phyloP scores from a whole-genome alignment of 1,140 invertebrate species.

The Frieseomelitta varia region DNA sequence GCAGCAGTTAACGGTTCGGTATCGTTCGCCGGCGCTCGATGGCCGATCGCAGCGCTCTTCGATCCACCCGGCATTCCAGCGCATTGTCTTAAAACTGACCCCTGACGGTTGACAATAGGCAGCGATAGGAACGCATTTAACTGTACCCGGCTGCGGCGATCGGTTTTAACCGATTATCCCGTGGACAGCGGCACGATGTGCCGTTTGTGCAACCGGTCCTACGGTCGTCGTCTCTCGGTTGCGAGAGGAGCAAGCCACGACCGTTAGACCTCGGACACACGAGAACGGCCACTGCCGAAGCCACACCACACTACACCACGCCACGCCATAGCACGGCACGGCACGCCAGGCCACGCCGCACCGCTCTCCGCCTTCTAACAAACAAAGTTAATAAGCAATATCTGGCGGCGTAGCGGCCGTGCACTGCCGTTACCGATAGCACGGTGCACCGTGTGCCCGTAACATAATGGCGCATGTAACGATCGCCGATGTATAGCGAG shows the following conservation, averaged over 20 bases:
- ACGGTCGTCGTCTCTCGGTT: conserved; percentile 51
- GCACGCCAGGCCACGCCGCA: not conserved
- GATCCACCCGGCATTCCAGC: not conserved
- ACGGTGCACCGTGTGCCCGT: conserved; percentile 43
- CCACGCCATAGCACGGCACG: not conserved
- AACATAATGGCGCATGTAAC: conserved; percentile 75
- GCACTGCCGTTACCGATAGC: conserved; percentile 65
- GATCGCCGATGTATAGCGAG: conserved; percentile 51
- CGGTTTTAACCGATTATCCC: conserved; percentile 66
- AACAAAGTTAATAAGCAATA: conserved; percentile 80
- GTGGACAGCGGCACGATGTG: conserved; percentile 55
- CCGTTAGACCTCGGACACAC: conserved; percentile 74
- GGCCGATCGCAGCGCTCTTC: conserved; percentile 18
- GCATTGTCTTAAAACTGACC: conserved; percentile 28
- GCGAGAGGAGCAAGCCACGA: conserved; percentile 59
- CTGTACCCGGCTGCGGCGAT: conserved; percentile 50
- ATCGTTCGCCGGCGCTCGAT: conserved; percentile 8
- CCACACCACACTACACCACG: not conserved
- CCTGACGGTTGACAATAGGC: conserved; percentile 35
- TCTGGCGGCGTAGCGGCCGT: conserved; percentile 56
- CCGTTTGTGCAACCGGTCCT: conserved; percentile 75
- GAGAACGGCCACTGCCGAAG: not conserved
- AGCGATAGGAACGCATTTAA: conserved; percentile 57
- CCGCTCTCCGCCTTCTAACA: conserved; percentile 63
- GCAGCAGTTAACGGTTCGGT: conserved; percentile 19